phyloP scores from a whole-genome alignment of 2,113 vertebrate species.

The Eublepharis macularius region DNA sequence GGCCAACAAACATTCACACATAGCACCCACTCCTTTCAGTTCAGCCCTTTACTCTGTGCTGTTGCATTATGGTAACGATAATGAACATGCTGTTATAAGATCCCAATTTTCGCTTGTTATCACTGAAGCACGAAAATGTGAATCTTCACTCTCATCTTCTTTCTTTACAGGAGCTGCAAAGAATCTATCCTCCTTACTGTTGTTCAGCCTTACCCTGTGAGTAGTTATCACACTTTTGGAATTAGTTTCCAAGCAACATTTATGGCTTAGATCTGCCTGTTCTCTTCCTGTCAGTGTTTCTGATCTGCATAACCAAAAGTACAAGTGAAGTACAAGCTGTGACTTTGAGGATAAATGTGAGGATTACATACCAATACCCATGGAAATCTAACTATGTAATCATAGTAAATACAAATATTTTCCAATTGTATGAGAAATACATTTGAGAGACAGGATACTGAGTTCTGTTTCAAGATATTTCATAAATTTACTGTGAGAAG shows the following conservation, averaged over 20 bases:
- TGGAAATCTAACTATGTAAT: slow-evolving; percentile 4
- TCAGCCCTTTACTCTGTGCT: slow-evolving; percentile 33
- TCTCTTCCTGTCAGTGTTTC: slow-evolving; percentile 17
- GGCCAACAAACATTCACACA: neutral
- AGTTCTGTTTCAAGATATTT: slow-evolving; percentile 1
- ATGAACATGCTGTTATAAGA: slow-evolving; percentile 36
- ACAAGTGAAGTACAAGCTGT: slow-evolving; percentile 23
- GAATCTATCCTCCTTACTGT: slow-evolving; percentile 97
- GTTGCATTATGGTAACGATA: slow-evolving; percentile 38
- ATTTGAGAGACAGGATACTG: neutral
- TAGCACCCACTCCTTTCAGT: neutral
- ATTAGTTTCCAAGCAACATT: slow-evolving; percentile 64
- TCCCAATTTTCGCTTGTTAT: slow-evolving; percentile 34
- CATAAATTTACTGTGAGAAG: neutral
- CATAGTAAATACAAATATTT: slow-evolving; percentile 7
- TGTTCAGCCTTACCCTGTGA: slow-evolving; percentile 96
- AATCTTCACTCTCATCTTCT: slow-evolving; percentile 56
- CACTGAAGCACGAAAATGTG: slow-evolving; percentile 9
- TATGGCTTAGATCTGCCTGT: slow-evolving; percentile 15
- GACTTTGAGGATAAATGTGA: slow-evolving; percentile 36
- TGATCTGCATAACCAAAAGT: slow-evolving; percentile 42
- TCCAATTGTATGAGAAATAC: neutral
- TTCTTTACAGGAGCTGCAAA: slow-evolving; percentile 92
- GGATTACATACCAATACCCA: neutral
- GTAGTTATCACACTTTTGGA: slow-evolving; percentile 61